Evolutionary conservation across 2,797 vertebrate genomes (phyloP), one percentile per base, ranked within the genome.

Genomic region (Melanotaenia parkinsoni): DNA sequence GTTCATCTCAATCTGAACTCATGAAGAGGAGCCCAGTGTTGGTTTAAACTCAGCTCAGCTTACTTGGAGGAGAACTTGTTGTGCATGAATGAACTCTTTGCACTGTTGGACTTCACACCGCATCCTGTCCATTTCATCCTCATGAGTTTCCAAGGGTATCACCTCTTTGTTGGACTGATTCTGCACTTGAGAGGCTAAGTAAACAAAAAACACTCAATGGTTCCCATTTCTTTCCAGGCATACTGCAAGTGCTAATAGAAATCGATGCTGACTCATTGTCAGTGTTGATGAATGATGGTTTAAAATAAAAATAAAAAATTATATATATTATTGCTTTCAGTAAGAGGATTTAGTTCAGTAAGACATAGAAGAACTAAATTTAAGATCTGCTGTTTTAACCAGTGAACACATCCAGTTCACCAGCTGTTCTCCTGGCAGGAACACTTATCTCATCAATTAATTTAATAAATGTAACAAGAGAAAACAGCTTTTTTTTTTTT

Each of bases 61-160:
- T 87, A 99, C 98, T 96, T 98, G 97, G 35, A 98, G 93, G 61
- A 99, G 95, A 37, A 96, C 97, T 64, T 99, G 98, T 68, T 99
- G 98, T 38, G 95, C 94, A 78, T 96, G 96, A 83, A 99, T 98
- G 90, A 98, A 98, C 85, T 99, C 98, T 90, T 96, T 97, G 87
- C 97, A 98, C 11, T 98, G 96, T 67, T 97, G 97, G 74, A 99
- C 96, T 92, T 99, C 97, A 72, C 92, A 58, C 70, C 95, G 96
- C 45, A 99, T 93, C 63, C 93, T 95, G 85, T 96, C 96, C 71
- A 97, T 95, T 91, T 97, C 96, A 53, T 96, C 93, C 68, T 98
- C 96, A 0, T 98, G 96, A 32, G 95, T 94, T 80, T 96, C 95
- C 80, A 93, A 95, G 54, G 95, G 94, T 70, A 99, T 95, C 59